Conservation (phyloP, 2,113 vertebrate species). For the Gymnocephalus cernua region DNA sequence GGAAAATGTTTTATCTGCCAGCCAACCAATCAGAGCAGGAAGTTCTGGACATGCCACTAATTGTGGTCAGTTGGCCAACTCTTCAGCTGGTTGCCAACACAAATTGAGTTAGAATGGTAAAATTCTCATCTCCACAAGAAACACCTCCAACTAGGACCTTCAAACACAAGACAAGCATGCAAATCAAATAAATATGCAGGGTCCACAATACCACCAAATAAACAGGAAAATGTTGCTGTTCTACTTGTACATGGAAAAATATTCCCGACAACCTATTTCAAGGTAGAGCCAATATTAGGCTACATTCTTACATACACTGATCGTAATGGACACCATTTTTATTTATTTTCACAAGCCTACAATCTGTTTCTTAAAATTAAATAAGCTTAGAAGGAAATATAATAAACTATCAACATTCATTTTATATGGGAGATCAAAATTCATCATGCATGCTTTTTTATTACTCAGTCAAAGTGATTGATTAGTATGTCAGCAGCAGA, state of each 20-base stretch:
- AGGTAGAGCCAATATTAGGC: neutral
- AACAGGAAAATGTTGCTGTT: neutral
- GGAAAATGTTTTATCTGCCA: slow-evolving; percentile 47
- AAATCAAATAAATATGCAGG: neutral
- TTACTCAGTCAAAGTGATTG: slow-evolving; percentile 68
- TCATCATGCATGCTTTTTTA: slow-evolving; percentile 50
- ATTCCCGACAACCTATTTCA: neutral
- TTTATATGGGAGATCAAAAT: slow-evolving; percentile 31
- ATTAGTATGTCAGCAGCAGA: slow-evolving; percentile 70
- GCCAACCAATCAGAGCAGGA: slow-evolving; percentile 57
- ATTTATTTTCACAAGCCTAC: neutral
- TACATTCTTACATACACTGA: neutral
- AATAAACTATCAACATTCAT: slow-evolving; percentile 30
- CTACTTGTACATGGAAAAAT: neutral
- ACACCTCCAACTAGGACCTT: slow-evolving; percentile 25
- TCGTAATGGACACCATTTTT: neutral
- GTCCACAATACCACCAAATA: neutral
- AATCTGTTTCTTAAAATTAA: slow-evolving; percentile 19
- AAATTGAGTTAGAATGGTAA: slow-evolving; percentile 45
- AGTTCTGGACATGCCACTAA: slow-evolving; percentile 52
- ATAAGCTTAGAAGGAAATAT: slow-evolving; percentile 4
- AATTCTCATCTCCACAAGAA: slow-evolving; percentile 16
- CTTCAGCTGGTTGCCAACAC: slow-evolving; percentile 47
- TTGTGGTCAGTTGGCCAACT: slow-evolving; percentile 51
- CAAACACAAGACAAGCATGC: slow-evolving; percentile 18